Evolutionary conservation across 2,888 invertebrate species (phyloP).

Genomic region (Parnassius glacialis): DNA sequence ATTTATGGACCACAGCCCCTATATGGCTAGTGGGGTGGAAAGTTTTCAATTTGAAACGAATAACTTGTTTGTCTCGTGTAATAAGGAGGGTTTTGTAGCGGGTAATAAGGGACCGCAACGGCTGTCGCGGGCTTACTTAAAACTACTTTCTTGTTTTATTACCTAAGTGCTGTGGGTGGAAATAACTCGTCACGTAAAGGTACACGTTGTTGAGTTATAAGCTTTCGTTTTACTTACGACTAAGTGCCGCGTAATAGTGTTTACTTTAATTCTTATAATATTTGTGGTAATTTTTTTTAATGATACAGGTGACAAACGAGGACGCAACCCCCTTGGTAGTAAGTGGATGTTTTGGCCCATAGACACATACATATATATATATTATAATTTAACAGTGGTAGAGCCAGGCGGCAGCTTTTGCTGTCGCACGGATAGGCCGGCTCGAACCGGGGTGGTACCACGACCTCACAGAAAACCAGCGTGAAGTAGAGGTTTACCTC

Average conservation of each 20-base stretch:
- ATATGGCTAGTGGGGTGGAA: slow-evolving; percentile 77
- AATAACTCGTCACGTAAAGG: slow-evolving; percentile 45
- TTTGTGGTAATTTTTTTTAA: too few relatives aligned
- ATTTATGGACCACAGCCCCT: slow-evolving; percentile 76
- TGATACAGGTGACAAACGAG: too few relatives aligned
- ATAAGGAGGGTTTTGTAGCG: slow-evolving; percentile 74
- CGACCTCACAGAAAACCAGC: too few relatives aligned
- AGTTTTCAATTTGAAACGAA: slow-evolving; percentile 81
- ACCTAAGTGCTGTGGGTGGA: slow-evolving; percentile 68
- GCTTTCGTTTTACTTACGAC: slow-evolving; percentile 28
- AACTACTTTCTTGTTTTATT: slow-evolving; percentile 79
- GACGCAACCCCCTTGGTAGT: too few relatives aligned
- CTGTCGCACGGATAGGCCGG: too few relatives aligned
- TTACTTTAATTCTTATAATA: background rate
- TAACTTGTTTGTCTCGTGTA: slow-evolving; percentile 78
- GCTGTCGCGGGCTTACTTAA: slow-evolving; percentile 74
- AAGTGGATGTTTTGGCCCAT: too few relatives aligned
- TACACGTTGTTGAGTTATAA: slow-evolving; percentile 31
- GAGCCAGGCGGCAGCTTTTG: too few relatives aligned
- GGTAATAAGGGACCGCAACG: slow-evolving; percentile 72
- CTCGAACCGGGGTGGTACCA: too few relatives aligned
- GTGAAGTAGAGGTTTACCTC: too few relatives aligned
- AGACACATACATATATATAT: too few relatives aligned
- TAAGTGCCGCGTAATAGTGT: slow-evolving; percentile 18
- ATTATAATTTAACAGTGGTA: too few relatives aligned